Base-by-base conservation (phyloP, 1,140 invertebrate species). In the Cotesia chilonis region DNA sequence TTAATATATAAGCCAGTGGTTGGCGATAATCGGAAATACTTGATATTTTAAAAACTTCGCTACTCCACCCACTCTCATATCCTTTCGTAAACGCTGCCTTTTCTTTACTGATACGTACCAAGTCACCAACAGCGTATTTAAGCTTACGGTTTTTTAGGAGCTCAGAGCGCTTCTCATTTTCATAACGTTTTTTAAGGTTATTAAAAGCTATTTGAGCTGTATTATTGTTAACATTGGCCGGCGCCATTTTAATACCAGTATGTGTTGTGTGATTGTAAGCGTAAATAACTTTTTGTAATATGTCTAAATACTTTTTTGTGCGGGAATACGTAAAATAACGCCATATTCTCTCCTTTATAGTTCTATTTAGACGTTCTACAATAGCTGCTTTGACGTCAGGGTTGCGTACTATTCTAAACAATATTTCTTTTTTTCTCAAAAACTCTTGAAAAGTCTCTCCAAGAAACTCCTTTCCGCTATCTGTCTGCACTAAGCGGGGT, bases 311-410 rank as follows among this genome's bases (percentile, higher is more conserved):
- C 2, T 28, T 28, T 28, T 28, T 28, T 28, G 20, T 1, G 20
- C 20, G 20, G 2, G 20, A 28, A 28, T 28, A 28, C 20, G 20
- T 28, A 28, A 28, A 28, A 28, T 28, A 28, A 28, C 2, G 20
- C 20, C 20, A 28, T 28, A 28, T 28, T 28, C 20, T 67, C 20
- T 77, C 75, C 71, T 78, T 77, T 6, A 78, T 37, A 0, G 77
- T 80, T 47, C 76, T 71, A 60, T 75, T 80, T 10, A 80, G 75
- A 12, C 76, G 12, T 57, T 80, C 74, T 0, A 72, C 75, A 3
- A 78, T n/a, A 3, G 72, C 71, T 17, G 73, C 73, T 70, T 80
- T 78, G n/a, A 76, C 60, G n/a, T 74, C 72, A 12, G 74, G 68
- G 61, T 73, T 75, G 1, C 74, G 67, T 0, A 61, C 64, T 1